phyloP scores from a whole-genome alignment of 2,797 vertebrate genomes.

The Mus caroli region DNA sequence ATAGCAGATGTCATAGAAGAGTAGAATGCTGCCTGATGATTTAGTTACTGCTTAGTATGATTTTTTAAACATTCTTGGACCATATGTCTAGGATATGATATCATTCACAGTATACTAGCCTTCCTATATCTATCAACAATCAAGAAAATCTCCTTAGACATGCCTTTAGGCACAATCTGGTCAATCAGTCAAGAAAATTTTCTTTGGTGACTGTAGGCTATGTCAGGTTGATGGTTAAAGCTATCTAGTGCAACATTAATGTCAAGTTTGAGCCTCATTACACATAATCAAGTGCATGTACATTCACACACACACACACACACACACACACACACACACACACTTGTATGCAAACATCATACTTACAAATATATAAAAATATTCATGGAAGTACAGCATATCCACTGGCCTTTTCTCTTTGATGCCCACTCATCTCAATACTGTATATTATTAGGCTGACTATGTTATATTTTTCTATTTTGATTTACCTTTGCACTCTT shows the following conservation, averaged over 20 bases:
- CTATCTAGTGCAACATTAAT: background rate
- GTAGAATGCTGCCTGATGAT: background rate
- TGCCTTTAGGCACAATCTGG: background rate
- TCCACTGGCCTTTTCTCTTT: background rate
- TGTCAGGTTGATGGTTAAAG: background rate
- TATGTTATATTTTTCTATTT: background rate
- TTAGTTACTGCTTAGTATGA: accelerated
- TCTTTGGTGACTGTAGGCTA: background rate
- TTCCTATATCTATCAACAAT: background rate
- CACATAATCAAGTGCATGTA: background rate
- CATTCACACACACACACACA: background rate
- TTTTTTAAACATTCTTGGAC: no score
- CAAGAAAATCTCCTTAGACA: background rate
- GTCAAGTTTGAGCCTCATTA: background rate
- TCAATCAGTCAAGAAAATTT: no score
- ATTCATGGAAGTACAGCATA: background rate
- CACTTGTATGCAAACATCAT: background rate
- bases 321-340: background rate
- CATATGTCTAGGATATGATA: accelerated
- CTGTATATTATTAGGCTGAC: background rate
- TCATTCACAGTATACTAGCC: background rate
- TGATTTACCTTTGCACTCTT: background rate
- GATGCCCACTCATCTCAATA: background rate
- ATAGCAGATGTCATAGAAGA: background rate
- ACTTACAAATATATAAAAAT: background rate